Percentiles rank a stretch among this genome's conserved stretches.
Evolutionary conservation across 2,797 vertebrate genomes (phyloP).

Genomic region (Siniperca obscura): DNA sequence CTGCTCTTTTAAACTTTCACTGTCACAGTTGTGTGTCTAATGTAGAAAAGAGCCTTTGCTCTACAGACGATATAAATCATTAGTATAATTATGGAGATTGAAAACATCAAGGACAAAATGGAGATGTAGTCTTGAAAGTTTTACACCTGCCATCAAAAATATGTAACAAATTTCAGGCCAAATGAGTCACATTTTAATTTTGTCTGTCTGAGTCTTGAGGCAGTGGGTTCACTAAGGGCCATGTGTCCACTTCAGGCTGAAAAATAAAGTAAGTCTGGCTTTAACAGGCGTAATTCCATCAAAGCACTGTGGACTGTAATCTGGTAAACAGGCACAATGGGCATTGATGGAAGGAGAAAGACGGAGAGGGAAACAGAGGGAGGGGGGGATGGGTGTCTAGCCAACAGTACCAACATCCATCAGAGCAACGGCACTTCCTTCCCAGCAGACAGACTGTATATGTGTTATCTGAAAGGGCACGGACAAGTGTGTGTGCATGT

Average conservation of each 20-base stretch:
- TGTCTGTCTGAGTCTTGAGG: neutral
- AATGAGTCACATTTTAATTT: neutral
- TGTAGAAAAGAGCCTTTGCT: neutral
- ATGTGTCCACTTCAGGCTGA: conserved; percentile 58
- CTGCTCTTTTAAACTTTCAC: neutral
- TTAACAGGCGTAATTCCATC: conserved; percentile 82
- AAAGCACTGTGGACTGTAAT: conserved; percentile 82
- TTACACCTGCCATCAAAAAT: conserved; percentile 36
- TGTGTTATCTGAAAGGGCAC: conserved; percentile 69
- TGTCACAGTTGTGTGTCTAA: neutral
- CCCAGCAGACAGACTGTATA: conserved; percentile 74
- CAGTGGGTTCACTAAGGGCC: conserved; percentile 54
- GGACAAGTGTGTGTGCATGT: conserved; percentile 34
- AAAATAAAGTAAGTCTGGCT: conserved; percentile 77
- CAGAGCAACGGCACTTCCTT: conserved; percentile 77
- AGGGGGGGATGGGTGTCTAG: conserved; percentile 62
- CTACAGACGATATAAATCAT: neutral
- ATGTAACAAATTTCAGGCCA: conserved; percentile 21
- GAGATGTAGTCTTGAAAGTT: conserved; percentile 18
- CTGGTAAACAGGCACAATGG: conserved; percentile 85
- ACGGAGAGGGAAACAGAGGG: conserved; percentile 41
- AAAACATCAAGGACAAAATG: neutral
- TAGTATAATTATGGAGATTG: conserved; percentile 4
- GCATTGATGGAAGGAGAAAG: conserved; percentile 76
- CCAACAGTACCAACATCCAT: conserved; percentile 75